A percentile compares a stretch with the other conserved stretches of the same genome.
phyloP scores from a whole-genome alignment of 2,113 vertebrate species.

The Etheostoma spectabile region DNA sequence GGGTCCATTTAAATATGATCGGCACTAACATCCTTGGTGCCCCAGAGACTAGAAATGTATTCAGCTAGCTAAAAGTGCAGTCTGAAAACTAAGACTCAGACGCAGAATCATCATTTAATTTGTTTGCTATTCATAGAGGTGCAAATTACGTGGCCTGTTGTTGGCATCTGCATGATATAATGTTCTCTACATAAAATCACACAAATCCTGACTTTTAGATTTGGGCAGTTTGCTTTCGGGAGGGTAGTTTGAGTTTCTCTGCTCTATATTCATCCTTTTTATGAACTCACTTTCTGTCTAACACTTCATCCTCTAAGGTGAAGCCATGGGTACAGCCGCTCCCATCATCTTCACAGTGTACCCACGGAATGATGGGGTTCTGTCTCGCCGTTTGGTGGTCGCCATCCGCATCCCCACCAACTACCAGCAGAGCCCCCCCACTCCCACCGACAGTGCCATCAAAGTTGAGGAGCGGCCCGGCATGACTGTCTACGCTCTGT shows the following conservation, averaged over 20 bases:
- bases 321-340: slow-evolving; percentile 90
- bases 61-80: background rate
- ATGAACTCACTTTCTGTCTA: slow-evolving; percentile 1
- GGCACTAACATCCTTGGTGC: background rate
- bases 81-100: background rate
- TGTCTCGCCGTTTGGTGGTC: slow-evolving; percentile 89
- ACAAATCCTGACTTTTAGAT: slow-evolving; percentile 42
- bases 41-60: no score
- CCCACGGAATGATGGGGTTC: slow-evolving; percentile 86
- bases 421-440: slow-evolving; percentile 87
- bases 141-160: background rate
- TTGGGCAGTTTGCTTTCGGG: slow-evolving; percentile 1
- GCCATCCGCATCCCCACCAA: slow-evolving; percentile 86
- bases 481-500: slow-evolving; percentile 92
- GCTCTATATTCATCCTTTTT: background rate
- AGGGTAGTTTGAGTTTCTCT: background rate
- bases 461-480: slow-evolving; percentile 87
- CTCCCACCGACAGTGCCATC: slow-evolving; percentile 84
- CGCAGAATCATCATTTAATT: slow-evolving; percentile 8
- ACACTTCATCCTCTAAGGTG: slow-evolving; percentile 69
- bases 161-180: slow-evolving; percentile 15
- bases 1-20: slow-evolving; percentile 10
- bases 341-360: slow-evolving; percentile 90
- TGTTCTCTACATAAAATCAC: background rate
- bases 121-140: slow-evolving; percentile 11